Percentiles rank a stretch among this genome's conserved stretches.
Conservation (phyloP, 1,140 invertebrate genomes). For the Ruditapes philippinarum region DNA sequence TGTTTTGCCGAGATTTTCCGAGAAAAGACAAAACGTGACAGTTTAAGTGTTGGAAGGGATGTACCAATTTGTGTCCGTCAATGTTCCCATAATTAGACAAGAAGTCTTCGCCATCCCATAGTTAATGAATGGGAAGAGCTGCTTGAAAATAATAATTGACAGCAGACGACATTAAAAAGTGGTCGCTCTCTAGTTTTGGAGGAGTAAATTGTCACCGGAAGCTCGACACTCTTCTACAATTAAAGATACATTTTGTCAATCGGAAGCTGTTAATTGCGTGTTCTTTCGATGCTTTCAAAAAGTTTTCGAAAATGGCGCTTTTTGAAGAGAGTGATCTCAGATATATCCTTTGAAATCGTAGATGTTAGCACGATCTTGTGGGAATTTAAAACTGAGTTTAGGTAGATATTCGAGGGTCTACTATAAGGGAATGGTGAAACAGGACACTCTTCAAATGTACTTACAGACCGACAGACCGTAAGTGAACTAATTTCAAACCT, state of each 20-base stretch:
- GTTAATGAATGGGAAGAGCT: slow-evolving; percentile 53
- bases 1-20: not conserved
- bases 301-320: slow-evolving; percentile 20
- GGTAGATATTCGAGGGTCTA: too few species aligned
- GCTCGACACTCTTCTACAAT: slow-evolving; percentile 60
- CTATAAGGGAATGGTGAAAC: too few species aligned
- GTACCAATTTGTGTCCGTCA: slow-evolving; percentile 66
- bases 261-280: slow-evolving; percentile 61
- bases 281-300: slow-evolving; percentile 40
- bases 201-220: slow-evolving; percentile 62
- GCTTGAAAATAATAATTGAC: slow-evolving; percentile 56
- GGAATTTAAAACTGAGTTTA: not conserved
- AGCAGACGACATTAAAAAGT: slow-evolving; percentile 55
- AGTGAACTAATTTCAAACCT: too few species aligned
- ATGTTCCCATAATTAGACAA: slow-evolving; percentile 47
- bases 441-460: too few species aligned
- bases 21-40: slow-evolving; percentile 33
- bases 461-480: too few species aligned
- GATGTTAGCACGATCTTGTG: not conserved
- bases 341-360: not conserved
- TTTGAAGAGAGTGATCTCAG: not conserved
- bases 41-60: slow-evolving; percentile 33
- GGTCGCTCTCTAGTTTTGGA: slow-evolving; percentile 35
- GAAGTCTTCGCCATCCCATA: slow-evolving; percentile 2
- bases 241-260: slow-evolving; percentile 66